Percentiles rank a stretch among this genome's conserved stretches.
These are phyloP conservation scores for Danaus melanippus DNA, from an alignment of 1,140 invertebrate genomes.

Conservation along the genomic window DNA sequence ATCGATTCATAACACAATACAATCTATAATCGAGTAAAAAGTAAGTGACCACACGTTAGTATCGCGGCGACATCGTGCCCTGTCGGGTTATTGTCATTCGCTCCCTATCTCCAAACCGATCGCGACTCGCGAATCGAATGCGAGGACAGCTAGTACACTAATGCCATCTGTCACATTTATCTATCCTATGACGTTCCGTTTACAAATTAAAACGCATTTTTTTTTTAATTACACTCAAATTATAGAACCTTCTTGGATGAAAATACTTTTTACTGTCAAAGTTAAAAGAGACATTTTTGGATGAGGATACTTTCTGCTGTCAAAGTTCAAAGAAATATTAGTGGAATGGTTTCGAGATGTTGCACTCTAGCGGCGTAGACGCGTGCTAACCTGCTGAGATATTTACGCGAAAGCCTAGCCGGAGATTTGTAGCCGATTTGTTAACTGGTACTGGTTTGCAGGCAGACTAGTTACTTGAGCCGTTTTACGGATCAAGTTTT, in stretches of 20 bases:
- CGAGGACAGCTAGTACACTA: constrained; percentile 30
- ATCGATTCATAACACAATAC: constrained; percentile 67
- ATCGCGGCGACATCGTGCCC: constrained; percentile 40
- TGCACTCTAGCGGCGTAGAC: constrained; percentile 8
- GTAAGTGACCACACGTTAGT: constrained; percentile 52
- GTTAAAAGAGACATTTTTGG: too few relatives aligned
- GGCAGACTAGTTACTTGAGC: too few relatives aligned
- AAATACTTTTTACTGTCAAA: too few relatives aligned
- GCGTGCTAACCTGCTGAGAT: constrained; percentile 38
- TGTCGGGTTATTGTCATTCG: constrained; percentile 56
- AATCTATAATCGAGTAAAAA: constrained; percentile 64
- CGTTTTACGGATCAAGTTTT: too few relatives aligned
- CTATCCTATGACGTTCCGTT: not conserved
- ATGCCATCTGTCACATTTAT: constrained; percentile 42
- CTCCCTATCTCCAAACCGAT: constrained; percentile 38
- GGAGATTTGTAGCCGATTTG: constrained; percentile 51
- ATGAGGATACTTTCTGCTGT: too few relatives aligned
- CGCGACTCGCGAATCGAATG: constrained; percentile 29
- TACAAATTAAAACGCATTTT: too few relatives aligned
- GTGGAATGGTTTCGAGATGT: too few relatives aligned
- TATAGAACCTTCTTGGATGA: too few relatives aligned
- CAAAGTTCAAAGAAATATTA: too few relatives aligned
- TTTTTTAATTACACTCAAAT: too few relatives aligned
- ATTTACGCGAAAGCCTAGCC: constrained; percentile 27
- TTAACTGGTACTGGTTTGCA: constrained; percentile 18